Evolutionary conservation across 2,113 vertebrate species (phyloP), one percentile per base, ranked within the genome.

Genomic region (Panthera uncia): DNA sequence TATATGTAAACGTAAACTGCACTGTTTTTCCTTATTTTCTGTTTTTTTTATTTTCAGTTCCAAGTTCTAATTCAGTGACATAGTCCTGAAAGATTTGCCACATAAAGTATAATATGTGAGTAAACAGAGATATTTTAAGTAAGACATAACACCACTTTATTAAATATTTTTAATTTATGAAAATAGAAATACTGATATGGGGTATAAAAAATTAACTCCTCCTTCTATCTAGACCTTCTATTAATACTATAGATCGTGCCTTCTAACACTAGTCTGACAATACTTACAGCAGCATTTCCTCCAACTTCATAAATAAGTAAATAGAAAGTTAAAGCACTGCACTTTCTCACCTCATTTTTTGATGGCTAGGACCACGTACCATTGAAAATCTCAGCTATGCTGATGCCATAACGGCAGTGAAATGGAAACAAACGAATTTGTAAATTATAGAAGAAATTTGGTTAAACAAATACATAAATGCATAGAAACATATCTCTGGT

Each of bases 51-150:
- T 96, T 98, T 98, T 96, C 97, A 98, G 98, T 98, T 98, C 27
- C 98, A 98, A 98, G 97, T 97, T 96, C 97, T 98, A 96, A 98
- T 98, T 98, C 97, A 97, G 66, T 97, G 96, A 98, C 69, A 95
- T 96, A 98, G 92, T 92, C 92, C 96, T 98, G 97, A 98, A 97
- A 96, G 97, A 98, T 94, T 96, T 98, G 95, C 92, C 97, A 97
- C 92, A 95, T 96, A 96, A 96, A 96, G 94, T 91, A 78, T 95
- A 92, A 84, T 95, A 93, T 97, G 97, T 98, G 97, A 97, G 97
- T 98, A 98, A 97, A 97, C 71, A 94, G 41, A 90, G 78, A 89
- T 55, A 45, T 96, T 94, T 97, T 90, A 92, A 95, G 89, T 95
- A 94, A 92, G 95, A 73, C 21, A 78, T 97, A 96, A 94, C 92